Percentiles rank a stretch among this genome's conserved stretches.
These are phyloP conservation scores for Calliopsis andreniformis DNA, from an alignment of 1,140 invertebrate genomes.

Conservation along the genomic window DNA sequence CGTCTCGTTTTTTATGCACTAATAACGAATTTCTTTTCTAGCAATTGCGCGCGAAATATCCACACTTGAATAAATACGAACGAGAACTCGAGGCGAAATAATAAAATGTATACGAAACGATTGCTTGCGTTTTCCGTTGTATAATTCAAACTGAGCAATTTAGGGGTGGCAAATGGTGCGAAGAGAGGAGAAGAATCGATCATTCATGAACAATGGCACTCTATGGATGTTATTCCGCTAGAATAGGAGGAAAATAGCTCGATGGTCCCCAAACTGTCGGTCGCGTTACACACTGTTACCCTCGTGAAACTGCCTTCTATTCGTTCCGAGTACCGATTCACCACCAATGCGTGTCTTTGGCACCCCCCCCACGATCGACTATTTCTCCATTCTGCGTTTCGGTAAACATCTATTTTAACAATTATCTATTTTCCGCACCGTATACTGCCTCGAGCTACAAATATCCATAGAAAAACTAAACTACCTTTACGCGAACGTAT, in stretches of 20 bases:
- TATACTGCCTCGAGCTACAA: background rate
- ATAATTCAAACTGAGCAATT: conserved; percentile 14
- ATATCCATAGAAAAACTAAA: background rate
- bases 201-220: conserved; percentile 25
- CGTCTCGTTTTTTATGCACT: background rate
- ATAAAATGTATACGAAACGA: background rate
- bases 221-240: conserved; percentile 24
- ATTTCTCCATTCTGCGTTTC: too few relatives aligned
- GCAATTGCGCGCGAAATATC: background rate
- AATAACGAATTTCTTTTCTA: background rate
- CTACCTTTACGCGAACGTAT: background rate
- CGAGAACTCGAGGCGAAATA: background rate
- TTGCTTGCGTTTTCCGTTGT: background rate
- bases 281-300: conserved; percentile 36
- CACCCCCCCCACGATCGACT: too few relatives aligned
- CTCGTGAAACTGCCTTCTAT: background rate
- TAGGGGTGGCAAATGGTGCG: background rate
- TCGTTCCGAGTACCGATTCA: conserved; percentile 4
- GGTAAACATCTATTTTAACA: too few relatives aligned
- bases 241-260: conserved; percentile 19
- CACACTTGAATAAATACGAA: background rate
- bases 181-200: conserved; percentile 4
- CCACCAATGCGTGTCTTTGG: background rate
- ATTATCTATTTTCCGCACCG: background rate
- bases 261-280: conserved; percentile 4